These are phyloP conservation scores for Pseudopipra pipra DNA, from an alignment of 2,113 vertebrate species.

Conservation along the genomic window DNA sequence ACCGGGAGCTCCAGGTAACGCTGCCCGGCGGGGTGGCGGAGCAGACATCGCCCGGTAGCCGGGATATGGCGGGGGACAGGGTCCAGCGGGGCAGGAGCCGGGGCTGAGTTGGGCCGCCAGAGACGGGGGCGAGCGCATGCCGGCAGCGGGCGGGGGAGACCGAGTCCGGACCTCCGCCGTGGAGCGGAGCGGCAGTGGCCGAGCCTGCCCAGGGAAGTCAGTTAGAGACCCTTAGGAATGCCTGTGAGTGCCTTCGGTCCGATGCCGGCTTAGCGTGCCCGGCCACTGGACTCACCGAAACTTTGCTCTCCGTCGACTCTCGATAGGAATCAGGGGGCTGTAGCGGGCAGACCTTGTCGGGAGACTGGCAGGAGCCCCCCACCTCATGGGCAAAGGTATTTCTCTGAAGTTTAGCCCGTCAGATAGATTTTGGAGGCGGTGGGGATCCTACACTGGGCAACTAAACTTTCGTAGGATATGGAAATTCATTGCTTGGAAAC, in stretches of 20 bases:
- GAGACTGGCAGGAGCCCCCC: not conserved
- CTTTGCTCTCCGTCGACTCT: not conserved
- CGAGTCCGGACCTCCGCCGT: not conserved
- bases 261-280: not conserved
- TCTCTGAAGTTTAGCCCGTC: not conserved
- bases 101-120: not conserved
- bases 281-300: not conserved
- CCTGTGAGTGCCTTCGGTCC: not conserved
- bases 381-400: not conserved
- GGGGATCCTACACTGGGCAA: not conserved
- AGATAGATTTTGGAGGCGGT: not conserved
- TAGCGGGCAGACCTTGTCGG: too few relatives aligned
- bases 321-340: not conserved
- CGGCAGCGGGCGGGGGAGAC: not conserved
- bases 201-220: not conserved
- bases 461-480: slow-evolving; percentile 30
- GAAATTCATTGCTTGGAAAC: not conserved
- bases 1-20: slow-evolving; percentile 29
- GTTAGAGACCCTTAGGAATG: too few relatives aligned
- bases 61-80: not conserved
- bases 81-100: not conserved
- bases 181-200: not conserved
- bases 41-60: not conserved
- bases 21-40: not conserved
- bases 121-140: not conserved